Evolutionary conservation across 2,888 invertebrate species (phyloP).

Genomic region (Mimumesa dahlbomi): DNA sequence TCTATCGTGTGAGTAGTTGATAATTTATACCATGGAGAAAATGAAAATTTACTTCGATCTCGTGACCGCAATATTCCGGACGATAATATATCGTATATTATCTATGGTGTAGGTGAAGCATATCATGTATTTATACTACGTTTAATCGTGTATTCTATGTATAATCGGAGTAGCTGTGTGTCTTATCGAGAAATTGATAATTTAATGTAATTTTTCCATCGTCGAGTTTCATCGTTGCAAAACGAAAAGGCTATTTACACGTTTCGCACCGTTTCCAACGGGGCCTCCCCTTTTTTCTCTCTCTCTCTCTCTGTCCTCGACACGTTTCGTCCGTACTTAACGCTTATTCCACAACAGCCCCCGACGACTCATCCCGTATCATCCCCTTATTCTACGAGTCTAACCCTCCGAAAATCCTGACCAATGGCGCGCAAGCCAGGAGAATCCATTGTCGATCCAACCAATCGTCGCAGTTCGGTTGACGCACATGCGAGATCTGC

Average conservation of each 20-base stretch:
- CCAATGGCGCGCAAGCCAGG: constrained; percentile 75
- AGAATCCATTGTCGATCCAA: constrained; percentile 76
- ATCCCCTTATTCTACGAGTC: constrained; percentile 73
- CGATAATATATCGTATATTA: too few relatives aligned
- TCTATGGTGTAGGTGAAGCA: too few relatives aligned
- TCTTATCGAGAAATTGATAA: too few relatives aligned
- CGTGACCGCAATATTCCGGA: too few relatives aligned
- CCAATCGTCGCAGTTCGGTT: constrained; percentile 70
- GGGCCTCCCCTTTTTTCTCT: constrained; percentile 38
- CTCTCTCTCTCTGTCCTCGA: constrained; percentile 28
- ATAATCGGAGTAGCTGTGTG: too few relatives aligned
- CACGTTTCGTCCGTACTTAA: constrained; percentile 76
- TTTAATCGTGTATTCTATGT: too few relatives aligned
- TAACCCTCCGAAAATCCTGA: constrained; percentile 69
- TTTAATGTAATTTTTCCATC: too few relatives aligned
- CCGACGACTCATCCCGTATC: constrained; percentile 76
- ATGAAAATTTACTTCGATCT: too few relatives aligned
- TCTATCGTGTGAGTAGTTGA: too few relatives aligned
- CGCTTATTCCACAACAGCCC: constrained; percentile 74
- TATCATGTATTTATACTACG: too few relatives aligned
- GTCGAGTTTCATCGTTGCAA: constrained; percentile 25
- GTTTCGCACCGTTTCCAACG: constrained; percentile 32
- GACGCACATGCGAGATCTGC: constrained; percentile 63
- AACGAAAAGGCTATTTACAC: constrained; percentile 69
- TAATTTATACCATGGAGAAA: too few relatives aligned